Evolutionary conservation across 2,113 vertebrate species (phyloP).

Genomic region (Pogona vitticeps): DNA sequence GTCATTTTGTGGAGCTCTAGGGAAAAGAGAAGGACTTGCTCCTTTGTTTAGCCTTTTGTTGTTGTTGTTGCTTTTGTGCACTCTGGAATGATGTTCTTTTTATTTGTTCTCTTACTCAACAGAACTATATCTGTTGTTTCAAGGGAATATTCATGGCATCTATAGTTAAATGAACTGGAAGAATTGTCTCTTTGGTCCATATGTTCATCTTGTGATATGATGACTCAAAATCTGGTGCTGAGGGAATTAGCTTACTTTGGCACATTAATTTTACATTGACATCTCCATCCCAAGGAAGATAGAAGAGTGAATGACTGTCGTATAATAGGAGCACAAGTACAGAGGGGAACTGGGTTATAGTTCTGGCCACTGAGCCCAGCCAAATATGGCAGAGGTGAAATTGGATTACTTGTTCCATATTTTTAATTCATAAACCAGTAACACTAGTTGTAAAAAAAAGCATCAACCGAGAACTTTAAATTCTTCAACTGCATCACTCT

Average conservation of each 20-base stretch:
- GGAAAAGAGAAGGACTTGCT: no score
- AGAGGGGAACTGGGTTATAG: not conserved
- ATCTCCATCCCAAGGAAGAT: not conserved
- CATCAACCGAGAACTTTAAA: not conserved
- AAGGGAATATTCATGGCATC: not conserved
- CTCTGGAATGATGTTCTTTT: no score
- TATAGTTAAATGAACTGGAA: not conserved
- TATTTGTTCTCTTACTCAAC: no score
- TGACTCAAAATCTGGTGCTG: not conserved
- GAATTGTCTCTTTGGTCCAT: not conserved
- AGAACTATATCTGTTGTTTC: not conserved
- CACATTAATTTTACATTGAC: not conserved
- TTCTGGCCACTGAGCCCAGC: not conserved
- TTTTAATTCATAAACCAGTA: conserved; percentile 8
- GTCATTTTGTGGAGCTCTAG: no score
- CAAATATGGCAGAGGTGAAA: not conserved
- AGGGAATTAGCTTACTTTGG: not conserved
- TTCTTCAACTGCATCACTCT: not conserved
- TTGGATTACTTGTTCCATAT: not conserved
- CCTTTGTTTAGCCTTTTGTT: no score
- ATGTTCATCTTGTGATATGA: not conserved
- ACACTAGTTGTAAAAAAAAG: not conserved
- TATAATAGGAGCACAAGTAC: not conserved
- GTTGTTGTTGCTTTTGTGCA: no score
- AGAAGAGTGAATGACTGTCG: not conserved